Evolutionary conservation across 2,888 invertebrate genomes (phyloP).

Genomic region (Chrysomela aeneicollis): DNA sequence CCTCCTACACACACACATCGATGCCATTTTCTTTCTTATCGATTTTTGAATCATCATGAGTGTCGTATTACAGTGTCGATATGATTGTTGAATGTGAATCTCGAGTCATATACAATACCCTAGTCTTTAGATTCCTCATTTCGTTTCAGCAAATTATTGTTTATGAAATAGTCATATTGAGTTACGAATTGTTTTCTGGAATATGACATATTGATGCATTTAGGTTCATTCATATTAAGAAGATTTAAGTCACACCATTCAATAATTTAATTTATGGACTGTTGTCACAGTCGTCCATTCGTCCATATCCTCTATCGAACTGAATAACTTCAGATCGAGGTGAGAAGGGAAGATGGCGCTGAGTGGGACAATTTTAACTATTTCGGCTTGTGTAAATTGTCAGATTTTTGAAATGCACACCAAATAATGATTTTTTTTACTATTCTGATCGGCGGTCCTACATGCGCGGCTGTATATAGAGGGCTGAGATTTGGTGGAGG

Average conservation of each 20-base stretch:
- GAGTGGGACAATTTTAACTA: too few species aligned
- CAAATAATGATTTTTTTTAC: too few species aligned
- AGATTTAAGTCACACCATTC: slow-evolving; percentile 6
- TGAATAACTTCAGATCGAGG: background rate
- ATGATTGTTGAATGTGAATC: slow-evolving; percentile 28
- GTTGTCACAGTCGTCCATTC: background rate
- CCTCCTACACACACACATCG: too few species aligned
- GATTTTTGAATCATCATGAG: slow-evolving; percentile 16
- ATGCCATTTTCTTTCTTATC: too few species aligned
- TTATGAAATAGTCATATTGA: slow-evolving; percentile 1
- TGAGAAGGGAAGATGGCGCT: too few species aligned
- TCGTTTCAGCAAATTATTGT: slow-evolving; percentile 6
- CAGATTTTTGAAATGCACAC: too few species aligned
- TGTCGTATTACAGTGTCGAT: slow-evolving; percentile 13
- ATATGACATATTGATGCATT: slow-evolving; percentile 4
- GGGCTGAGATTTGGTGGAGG: too few species aligned
- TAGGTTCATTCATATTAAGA: slow-evolving; percentile 9
- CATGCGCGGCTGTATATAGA: too few species aligned
- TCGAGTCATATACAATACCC: slow-evolving; percentile 31
- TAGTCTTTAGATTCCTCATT: slow-evolving; percentile 24
- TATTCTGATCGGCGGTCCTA: too few species aligned
- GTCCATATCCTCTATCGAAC: background rate
- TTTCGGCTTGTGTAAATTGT: too few species aligned
- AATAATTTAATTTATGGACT: background rate
- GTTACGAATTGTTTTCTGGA: background rate